A percentile compares a stretch with the other conserved stretches of the same genome.
Conservation (phyloP, 1,140 invertebrate genomes). For the Harpegnathos saltator region DNA sequence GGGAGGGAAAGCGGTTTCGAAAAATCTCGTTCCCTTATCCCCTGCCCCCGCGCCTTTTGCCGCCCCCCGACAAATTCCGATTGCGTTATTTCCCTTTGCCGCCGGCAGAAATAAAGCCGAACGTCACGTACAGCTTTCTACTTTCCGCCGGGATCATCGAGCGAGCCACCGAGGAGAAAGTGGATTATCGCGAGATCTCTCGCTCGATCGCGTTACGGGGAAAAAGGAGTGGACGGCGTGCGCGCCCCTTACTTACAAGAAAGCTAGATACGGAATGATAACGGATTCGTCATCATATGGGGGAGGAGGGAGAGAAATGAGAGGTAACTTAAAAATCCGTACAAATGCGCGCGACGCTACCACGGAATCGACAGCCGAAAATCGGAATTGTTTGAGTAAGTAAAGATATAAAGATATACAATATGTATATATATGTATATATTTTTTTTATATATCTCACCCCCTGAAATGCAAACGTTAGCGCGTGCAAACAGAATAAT, state of each 20-base stretch:
- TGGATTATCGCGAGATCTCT: constrained; percentile 43
- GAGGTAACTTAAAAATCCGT: constrained; percentile 13
- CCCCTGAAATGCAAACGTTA: background rate
- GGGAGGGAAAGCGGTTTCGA: background rate
- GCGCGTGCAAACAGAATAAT: background rate
- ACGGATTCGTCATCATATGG: background rate
- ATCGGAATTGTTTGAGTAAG: background rate
- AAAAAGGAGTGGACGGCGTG: background rate
- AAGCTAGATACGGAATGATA: background rate
- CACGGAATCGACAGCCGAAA: background rate
- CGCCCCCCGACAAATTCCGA: constrained; percentile 30
- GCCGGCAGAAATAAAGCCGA: constrained; percentile 16
- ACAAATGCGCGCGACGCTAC: background rate
- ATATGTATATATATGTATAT: no score
- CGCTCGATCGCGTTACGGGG: constrained; percentile 23
- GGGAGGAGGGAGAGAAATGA: background rate
- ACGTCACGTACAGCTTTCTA: constrained; percentile 34
- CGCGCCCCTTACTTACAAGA: background rate
- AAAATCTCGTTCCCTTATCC: background rate
- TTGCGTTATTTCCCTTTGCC: constrained; percentile 44
- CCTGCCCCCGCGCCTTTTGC: background rate
- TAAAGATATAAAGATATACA: no score
- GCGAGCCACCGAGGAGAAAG: background rate
- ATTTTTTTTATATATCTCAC: no score
- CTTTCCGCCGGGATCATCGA: constrained; percentile 25